A percentile compares a stretch with the other conserved stretches of the same genome.
These are phyloP conservation scores for Himalopsyche anomala DNA, from an alignment of 2,888 invertebrate species.

Conservation along the genomic window DNA sequence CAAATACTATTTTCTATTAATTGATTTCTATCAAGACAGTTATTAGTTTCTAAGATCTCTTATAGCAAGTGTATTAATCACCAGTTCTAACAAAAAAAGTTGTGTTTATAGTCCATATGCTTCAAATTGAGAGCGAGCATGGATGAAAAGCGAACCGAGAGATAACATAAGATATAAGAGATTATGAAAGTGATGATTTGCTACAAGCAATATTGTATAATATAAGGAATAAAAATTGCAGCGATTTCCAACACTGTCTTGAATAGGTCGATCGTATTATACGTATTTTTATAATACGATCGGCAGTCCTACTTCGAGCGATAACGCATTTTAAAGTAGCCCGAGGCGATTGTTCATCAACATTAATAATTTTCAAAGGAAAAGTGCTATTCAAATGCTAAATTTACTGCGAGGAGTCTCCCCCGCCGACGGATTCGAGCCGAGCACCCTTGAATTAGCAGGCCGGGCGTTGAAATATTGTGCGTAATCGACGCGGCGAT, in stretches of 20 bases:
- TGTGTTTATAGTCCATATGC: no score
- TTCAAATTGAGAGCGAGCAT: no score
- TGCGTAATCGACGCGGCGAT: constrained; percentile 19
- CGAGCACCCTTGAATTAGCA: constrained; percentile 14
- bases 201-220: no score
- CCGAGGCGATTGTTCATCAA: neutral
- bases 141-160: no score
- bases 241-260: neutral
- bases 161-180: no score
- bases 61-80: no score
- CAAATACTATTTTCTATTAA: no score
- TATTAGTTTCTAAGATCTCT: no score
- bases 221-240: neutral
- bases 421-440: constrained; percentile 2
- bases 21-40: no score
- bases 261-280: neutral
- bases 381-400: constrained; percentile 26
- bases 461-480: constrained; percentile 11
- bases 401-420: constrained; percentile 13
- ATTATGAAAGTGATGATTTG: no score
- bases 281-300: neutral
- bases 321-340: neutral
- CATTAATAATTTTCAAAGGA: constrained; percentile 12
- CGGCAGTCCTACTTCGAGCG: neutral
- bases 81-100: no score